Percentiles rank a stretch among this genome's conserved stretches.
These are phyloP conservation scores for Lasioglossum malachurum DNA, from an alignment of 2,888 invertebrate genomes.

Conservation along the genomic window DNA sequence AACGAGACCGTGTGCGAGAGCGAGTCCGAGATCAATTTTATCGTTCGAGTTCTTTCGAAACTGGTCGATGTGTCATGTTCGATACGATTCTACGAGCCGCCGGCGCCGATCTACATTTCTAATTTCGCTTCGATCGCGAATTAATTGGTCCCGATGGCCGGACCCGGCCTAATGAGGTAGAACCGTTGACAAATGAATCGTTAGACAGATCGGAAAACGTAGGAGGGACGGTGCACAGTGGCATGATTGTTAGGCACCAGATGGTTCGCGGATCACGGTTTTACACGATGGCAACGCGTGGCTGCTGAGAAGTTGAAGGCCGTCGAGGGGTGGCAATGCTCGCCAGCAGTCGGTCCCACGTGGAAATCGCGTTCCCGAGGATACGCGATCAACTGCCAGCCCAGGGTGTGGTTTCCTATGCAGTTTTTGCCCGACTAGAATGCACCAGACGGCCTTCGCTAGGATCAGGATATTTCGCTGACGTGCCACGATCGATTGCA, in stretches of 20 bases:
- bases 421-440: conserved; percentile 82
- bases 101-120: neutral
- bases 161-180: neutral
- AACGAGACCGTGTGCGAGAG: neutral
- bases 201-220: neutral
- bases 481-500: conserved; percentile 29
- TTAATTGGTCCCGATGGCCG: neutral
- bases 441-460: conserved; percentile 83
- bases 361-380: conserved; percentile 79
- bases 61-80: conserved; percentile 11
- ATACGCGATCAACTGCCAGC: conserved; percentile 73
- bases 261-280: neutral
- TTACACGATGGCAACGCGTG: neutral
- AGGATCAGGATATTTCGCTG: conserved; percentile 80
- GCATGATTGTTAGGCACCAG: neutral
- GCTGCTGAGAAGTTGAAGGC: neutral
- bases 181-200: conserved; percentile 3
- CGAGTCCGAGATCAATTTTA: neutral
- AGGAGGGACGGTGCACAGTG: neutral
- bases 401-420: conserved; percentile 84
- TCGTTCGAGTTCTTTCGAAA: conserved; percentile 32
- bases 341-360: neutral
- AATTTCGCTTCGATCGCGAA: neutral
- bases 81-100: conserved; percentile 2
- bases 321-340: conserved; percentile 24